phyloP scores from a whole-genome alignment of 2,797 vertebrate species.

The Coilia nasus region DNA sequence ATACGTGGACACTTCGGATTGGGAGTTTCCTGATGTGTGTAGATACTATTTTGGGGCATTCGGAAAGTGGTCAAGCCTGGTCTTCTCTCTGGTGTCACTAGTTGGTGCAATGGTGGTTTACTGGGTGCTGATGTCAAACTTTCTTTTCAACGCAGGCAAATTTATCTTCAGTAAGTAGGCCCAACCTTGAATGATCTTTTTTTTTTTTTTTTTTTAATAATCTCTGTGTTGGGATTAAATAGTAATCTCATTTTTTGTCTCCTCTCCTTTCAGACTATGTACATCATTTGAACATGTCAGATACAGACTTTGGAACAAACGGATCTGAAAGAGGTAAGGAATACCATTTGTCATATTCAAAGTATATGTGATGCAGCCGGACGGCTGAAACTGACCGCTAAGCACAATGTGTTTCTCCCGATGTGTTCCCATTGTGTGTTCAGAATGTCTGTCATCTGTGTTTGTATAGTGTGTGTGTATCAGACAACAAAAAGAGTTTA shows the following conservation, averaged over 20 bases:
- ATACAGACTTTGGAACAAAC: constrained; percentile 83
- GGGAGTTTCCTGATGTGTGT: constrained; percentile 97
- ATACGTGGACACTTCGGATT: constrained; percentile 81
- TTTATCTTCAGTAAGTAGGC: constrained; percentile 92
- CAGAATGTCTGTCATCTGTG: not conserved
- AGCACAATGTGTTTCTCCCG: not conserved
- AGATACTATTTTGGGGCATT: constrained; percentile 90
- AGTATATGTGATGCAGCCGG: too few species aligned
- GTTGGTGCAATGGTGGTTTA: constrained; percentile 97
- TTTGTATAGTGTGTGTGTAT: not conserved
- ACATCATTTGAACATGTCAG: constrained; percentile 83
- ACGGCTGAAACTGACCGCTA: not conserved
- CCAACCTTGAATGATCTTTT: too few species aligned
- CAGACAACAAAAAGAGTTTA: too few species aligned
- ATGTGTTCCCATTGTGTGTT: not conserved
- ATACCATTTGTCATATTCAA: not conserved
- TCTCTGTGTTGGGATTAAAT: not conserved
- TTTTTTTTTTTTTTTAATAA: too few species aligned
- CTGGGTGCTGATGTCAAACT: constrained; percentile 99
- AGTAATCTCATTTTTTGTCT: not conserved
- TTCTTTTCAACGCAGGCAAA: constrained; percentile 92
- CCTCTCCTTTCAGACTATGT: constrained; percentile 78
- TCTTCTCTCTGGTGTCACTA: constrained; percentile 93
- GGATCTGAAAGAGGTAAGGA: constrained; percentile 83
- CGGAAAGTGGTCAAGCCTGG: constrained; percentile 91